These are phyloP conservation scores for Butastur rufipennis DNA, from an alignment of 2,113 vertebrate species.

Conservation along the genomic window DNA sequence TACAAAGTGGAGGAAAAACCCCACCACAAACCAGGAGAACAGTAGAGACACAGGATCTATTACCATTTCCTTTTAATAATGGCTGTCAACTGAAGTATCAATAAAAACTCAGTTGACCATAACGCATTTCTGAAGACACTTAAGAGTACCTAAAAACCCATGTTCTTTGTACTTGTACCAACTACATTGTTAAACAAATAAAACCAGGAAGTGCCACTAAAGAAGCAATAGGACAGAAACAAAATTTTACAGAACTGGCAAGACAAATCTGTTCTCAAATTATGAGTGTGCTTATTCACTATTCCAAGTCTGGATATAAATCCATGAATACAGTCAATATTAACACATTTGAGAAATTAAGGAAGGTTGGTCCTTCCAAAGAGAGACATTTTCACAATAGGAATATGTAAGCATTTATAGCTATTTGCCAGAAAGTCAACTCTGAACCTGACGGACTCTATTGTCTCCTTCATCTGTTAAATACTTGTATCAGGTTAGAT, in stretches of 20 bases:
- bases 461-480: background rate
- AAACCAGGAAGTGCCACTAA: background rate
- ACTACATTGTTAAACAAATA: background rate
- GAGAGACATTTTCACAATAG: background rate
- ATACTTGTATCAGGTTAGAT: background rate
- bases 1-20: rapidly evolving
- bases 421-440: background rate
- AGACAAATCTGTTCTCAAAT: background rate
- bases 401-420: background rate
- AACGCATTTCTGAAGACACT: background rate
- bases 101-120: background rate
- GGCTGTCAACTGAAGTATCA: background rate
- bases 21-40: background rate
- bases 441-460: background rate
- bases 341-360: background rate
- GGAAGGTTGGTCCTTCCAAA: background rate
- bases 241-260: conserved; percentile 25
- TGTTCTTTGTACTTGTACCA: background rate
- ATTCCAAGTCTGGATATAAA: background rate
- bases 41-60: background rate
- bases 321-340: background rate
- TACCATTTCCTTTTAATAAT: background rate
- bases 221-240: background rate
- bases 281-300: background rate
- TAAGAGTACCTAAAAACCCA: background rate